Evolutionary conservation across 2,888 invertebrate genomes (phyloP), one percentile per base, ranked within the genome.

Genomic region (Andrena dorsata): DNA sequence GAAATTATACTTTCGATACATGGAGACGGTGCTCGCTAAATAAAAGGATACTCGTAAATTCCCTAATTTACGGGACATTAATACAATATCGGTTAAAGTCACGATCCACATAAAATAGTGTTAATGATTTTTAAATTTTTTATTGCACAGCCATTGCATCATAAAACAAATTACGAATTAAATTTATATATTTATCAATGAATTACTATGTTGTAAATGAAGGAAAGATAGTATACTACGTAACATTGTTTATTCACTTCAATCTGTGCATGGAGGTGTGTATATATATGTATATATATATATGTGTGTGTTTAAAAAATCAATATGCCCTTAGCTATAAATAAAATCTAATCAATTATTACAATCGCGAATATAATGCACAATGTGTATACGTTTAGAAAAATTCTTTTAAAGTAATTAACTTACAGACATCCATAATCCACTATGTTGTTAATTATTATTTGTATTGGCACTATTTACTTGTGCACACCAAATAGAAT

Each of bases 131-230:
- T 53, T 82, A 30, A 58, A 64, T 51, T 35, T 75, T 6, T 70
- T 76, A 76, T 82, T 82, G 64, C 82, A 82, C 83, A 82, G 76
- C 82, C 71, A 82, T 76, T 76, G 66, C 60, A 72, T 72, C 63
- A 68, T 64, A 63, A 71, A 76, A 56, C 6, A 41, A 58, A 49
- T 53, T 63, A 65, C 61, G 32, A 66, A 82, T 58, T 20, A 75
- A 70, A 70, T 41, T 41, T 16, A 41, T 41, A 41, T 58, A 53
- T 53, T 47, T 69, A 60, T 72, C 16, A 47, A 51, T 74, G 5
- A 53, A 35, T 26, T 51, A 60, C 53, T 49, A 56, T 68, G 16
- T 81, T 64, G 20, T 41, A 58, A 73, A 69, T 73, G 26, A 26
- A 41, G 69, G 49, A 35, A 32, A 32, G 20, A 20, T 20, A 8